Evolutionary conservation across 2,113 vertebrate genomes (phyloP), one percentile per base, ranked within the genome.

Genomic region (Gulo gulo): DNA sequence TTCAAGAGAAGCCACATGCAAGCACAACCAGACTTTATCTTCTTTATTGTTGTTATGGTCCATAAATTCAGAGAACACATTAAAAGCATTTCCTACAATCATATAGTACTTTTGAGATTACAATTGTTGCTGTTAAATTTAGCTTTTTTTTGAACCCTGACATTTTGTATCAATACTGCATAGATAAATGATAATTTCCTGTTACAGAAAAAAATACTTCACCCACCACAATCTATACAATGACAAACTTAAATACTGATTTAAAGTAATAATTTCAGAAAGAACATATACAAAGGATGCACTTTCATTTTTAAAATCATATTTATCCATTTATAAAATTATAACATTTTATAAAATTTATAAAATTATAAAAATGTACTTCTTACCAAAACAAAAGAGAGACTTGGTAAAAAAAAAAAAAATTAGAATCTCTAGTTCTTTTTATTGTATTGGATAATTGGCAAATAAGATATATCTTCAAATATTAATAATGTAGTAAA

Each of bases 401-500:
- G 29, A 83, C 57, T 88, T 91, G 34, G 18, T 83, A 96, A 96
- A 73, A 97, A 94, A 96, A 96, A n/a, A n/a, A 74, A 97, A 94
- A 95, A 88, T 59, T 21, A 96, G 87, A 94, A 31, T 91, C 55
- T 71, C 26, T 61, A 86, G 29, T 24, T 97, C 21, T 86, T 89
- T 83, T 93, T 95, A 57, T 85, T 94, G 9, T 76, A 82, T 69
- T 34, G 3, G 47, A 55, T 82, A 97, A 97, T 6, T 97, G 88
- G 84, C 96, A 98, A 98, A 96, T 95, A 95, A 95, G 74, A 97
- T 92, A 91, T 24, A 90, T 59, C 74, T 39, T 74, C 69, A 94
- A 96, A 96, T 92, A 81, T 84, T 97, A 96, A 94, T 95, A 95
- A 94, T 95, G 90, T 73, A 97, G 93, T 97, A 98, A 97, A 98